Conservation (phyloP, 1,140 invertebrate genomes). For the Arion vulgaris region DNA sequence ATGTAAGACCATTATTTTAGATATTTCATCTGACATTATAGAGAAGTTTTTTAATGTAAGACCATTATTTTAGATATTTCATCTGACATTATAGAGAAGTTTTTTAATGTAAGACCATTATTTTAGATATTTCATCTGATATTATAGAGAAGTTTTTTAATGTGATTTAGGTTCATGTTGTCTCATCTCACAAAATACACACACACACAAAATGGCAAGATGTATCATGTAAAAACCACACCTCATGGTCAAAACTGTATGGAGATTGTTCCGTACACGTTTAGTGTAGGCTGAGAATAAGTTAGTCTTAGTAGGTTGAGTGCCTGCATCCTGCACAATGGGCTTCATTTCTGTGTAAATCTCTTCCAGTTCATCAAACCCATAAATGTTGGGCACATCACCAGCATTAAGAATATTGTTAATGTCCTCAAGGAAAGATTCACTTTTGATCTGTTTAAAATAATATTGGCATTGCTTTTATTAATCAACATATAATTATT, state of each 20-base stretch:
- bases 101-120: too few species aligned
- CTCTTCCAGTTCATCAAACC: slow-evolving; percentile 72
- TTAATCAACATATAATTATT: too few species aligned
- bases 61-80: too few species aligned
- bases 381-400: slow-evolving; percentile 79
- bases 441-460: slow-evolving; percentile 70
- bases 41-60: too few species aligned
- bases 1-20: too few species aligned
- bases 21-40: too few species aligned
- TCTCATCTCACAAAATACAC: too few species aligned
- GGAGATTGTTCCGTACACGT: slow-evolving; percentile 84
- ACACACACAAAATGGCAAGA: too few species aligned
- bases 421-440: slow-evolving; percentile 73
- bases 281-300: slow-evolving; percentile 88
- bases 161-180: too few species aligned
- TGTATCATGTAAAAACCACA: slow-evolving; percentile 74
- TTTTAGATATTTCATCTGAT: too few species aligned
- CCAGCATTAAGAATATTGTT: slow-evolving; percentile 81
- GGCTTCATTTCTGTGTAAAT: slow-evolving; percentile 74
- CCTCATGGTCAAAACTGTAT: slow-evolving; percentile 91
- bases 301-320: slow-evolving; percentile 83
- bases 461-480: neutral
- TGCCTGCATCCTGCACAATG: slow-evolving; percentile 73
- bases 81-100: too few species aligned
- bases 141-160: too few species aligned